phyloP scores from a whole-genome alignment of 2,113 vertebrate species.

The Cynopterus brachyotis region DNA sequence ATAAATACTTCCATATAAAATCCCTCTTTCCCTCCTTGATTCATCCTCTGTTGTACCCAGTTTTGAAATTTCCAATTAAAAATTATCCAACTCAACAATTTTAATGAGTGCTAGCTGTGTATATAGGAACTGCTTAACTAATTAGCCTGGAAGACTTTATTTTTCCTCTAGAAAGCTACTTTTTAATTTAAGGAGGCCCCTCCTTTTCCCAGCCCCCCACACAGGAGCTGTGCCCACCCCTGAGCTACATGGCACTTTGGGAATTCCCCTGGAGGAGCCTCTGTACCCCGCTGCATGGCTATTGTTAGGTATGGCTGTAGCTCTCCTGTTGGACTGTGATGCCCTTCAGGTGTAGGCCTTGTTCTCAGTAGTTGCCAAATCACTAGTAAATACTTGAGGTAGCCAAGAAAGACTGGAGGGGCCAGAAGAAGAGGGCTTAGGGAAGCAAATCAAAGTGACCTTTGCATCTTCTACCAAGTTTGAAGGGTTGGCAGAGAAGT shows the following conservation, averaged over 20 bases:
- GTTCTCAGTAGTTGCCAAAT: background rate
- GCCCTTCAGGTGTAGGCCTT: background rate
- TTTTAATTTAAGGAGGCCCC: background rate
- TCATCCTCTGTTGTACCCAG: background rate
- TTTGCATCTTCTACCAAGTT: background rate
- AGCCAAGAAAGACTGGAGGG: background rate
- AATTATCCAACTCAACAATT: background rate
- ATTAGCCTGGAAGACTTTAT: background rate
- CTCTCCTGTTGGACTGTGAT: background rate
- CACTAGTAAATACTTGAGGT: no score
- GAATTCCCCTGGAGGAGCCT: background rate
- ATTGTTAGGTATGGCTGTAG: accelerated
- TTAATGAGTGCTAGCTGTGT: background rate
- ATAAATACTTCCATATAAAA: background rate
- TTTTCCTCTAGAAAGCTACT: background rate
- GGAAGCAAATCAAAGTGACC: background rate
- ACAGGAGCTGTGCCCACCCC: background rate
- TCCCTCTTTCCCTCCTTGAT: background rate
- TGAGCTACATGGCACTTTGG: background rate
- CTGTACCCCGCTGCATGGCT: background rate
- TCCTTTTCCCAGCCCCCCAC: background rate
- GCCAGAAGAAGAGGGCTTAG: background rate
- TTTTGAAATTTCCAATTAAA: conserved; percentile 13
- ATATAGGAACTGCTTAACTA: background rate
- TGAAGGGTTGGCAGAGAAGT: background rate